Percentiles rank a stretch among this genome's conserved stretches.
phyloP scores from a whole-genome alignment of 2,888 invertebrate genomes.

The Oxystoma pomonae region DNA sequence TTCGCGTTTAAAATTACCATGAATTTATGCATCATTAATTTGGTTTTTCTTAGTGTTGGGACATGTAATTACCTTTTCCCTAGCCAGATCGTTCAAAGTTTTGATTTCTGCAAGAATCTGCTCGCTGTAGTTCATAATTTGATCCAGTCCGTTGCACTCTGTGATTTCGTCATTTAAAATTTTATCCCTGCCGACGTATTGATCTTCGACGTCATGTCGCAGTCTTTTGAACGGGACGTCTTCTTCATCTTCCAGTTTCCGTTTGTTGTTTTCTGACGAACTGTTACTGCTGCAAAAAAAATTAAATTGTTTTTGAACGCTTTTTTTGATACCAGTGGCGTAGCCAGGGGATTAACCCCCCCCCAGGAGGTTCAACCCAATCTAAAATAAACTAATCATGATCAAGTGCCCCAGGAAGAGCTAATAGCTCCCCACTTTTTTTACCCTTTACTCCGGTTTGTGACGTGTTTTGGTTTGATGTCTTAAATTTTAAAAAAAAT shows the following conservation, averaged over 20 bases:
- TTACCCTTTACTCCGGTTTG: too few relatives aligned
- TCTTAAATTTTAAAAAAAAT: too few relatives aligned
- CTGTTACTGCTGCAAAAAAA: conserved; percentile 11
- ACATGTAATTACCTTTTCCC: conserved; percentile 54
- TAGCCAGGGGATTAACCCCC: too few relatives aligned
- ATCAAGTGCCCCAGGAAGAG: too few relatives aligned
- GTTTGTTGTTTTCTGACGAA: conserved; percentile 20
- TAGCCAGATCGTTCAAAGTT: conserved; percentile 67
- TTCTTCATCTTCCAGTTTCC: conserved; percentile 30
- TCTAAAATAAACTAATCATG: too few relatives aligned
- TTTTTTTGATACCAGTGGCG: too few relatives aligned
- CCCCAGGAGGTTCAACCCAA: too few relatives aligned
- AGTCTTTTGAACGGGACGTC: conserved; percentile 40
- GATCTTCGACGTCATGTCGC: conserved; percentile 40
- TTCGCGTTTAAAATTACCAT: too few relatives aligned
- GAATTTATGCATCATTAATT: too few relatives aligned
- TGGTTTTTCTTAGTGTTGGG: background rate
- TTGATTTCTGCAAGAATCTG: conserved; percentile 64
- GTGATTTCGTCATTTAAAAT: conserved; percentile 60
- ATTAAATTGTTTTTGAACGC: too few relatives aligned
- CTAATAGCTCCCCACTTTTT: too few relatives aligned
- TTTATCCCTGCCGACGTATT: conserved; percentile 51
- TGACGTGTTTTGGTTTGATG: too few relatives aligned
- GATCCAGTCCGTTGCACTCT: conserved; percentile 58
- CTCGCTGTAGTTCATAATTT: conserved; percentile 61